Conservation (phyloP, 2,113 vertebrate species). For the Acinonyx jubatus region DNA sequence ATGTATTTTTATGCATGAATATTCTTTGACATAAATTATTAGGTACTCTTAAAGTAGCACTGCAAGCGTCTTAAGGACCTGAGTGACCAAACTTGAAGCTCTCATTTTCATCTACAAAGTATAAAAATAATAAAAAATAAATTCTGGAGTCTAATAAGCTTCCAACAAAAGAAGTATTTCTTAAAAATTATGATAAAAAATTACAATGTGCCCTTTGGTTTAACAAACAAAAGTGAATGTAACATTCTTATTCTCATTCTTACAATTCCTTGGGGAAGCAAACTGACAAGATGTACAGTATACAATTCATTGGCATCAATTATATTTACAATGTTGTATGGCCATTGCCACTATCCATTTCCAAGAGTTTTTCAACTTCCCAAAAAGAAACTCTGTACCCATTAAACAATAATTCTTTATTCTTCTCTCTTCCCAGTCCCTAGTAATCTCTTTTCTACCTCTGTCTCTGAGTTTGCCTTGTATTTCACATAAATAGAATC, state of each 20-base stretch:
- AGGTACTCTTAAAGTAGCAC: background rate
- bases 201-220: background rate
- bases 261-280: background rate
- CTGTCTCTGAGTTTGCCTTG: background rate
- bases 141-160: background rate
- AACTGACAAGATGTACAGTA: background rate
- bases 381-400: background rate
- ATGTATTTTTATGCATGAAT: background rate
- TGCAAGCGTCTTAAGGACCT: background rate
- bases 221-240: background rate
- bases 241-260: background rate
- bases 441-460: background rate
- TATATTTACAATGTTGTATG: background rate
- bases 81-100: slow-evolving; percentile 8
- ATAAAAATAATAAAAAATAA: background rate
- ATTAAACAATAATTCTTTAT: background rate
- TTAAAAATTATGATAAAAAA: background rate
- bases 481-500: background rate
- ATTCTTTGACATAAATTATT: background rate
- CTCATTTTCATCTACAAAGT: background rate
- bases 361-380: background rate
- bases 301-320: background rate
- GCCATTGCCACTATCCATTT: background rate
- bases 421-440: background rate
- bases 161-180: background rate